Conservation (phyloP, 2,113 vertebrate genomes). For the Redunca redunca region DNA sequence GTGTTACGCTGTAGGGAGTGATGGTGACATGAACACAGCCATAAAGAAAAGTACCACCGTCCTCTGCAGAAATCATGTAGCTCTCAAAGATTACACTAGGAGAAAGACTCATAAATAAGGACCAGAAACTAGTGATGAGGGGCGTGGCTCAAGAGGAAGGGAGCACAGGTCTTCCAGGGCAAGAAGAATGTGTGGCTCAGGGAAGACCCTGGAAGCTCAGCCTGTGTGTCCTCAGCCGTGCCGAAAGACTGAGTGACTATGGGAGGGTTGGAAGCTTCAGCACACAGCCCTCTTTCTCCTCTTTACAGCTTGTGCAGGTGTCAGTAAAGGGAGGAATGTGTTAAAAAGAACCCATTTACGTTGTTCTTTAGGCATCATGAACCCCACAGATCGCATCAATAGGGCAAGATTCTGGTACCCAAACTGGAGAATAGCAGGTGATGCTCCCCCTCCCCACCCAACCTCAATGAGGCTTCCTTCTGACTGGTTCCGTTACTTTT, state of each 20-base stretch:
- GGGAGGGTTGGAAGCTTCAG: not conserved
- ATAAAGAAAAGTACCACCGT: not conserved
- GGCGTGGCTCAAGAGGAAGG: not conserved
- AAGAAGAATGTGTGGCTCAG: not conserved
- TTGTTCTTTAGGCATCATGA: not conserved
- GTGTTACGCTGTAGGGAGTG: not conserved
- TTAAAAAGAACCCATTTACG: not conserved
- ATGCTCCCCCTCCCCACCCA: not conserved
- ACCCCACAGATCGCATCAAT: not conserved
- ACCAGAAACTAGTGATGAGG: not conserved
- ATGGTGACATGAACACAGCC: not conserved
- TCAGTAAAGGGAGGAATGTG: not conserved
- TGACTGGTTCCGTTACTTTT: not conserved
- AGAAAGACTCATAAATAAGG: not conserved
- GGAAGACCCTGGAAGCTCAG: not conserved
- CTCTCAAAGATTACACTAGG: not conserved
- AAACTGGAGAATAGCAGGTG: not conserved
- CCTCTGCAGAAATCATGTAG: not conserved
- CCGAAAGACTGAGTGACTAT: accelerated
- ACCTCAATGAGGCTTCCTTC: not conserved
- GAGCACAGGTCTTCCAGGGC: not conserved
- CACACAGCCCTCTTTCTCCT: too few species aligned
- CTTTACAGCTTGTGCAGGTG: not conserved
- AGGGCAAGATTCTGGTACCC: not conserved
- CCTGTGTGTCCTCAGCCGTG: not conserved